Base-by-base conservation (phyloP, 2,797 vertebrate genomes). In the Gadopsis bispinosus region DNA sequence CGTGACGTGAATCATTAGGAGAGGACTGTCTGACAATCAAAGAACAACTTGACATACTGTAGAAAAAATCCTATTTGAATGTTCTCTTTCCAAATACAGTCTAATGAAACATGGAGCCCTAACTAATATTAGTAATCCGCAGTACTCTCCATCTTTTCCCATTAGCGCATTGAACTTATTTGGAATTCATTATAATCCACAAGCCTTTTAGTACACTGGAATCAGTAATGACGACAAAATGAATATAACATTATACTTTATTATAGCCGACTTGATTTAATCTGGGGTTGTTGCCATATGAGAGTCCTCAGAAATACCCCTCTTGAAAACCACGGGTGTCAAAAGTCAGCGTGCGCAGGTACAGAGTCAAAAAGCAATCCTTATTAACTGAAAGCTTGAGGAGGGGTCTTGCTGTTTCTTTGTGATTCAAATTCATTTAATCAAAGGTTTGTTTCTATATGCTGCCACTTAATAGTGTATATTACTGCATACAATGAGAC, bases 381-480 rank as follows among this genome's bases (percentile, higher is more conserved):
- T 90, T 91, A 91, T 91, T 93, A 95, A 90, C 90, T 90, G 91
- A 93, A 94, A 90, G 92, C 92, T 90, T 77, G 83, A 92, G 87
- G 92, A 94, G 92, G 91, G 84, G 90, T 93, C 95, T 93, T 90
- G 92, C 95, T 95, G 94, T 94, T 94, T 94, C 95, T 95, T 96
- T 96, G 95, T 95, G 90, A 96, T 95, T 95, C 93, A 95, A 94
- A 95, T 96, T 89, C 92, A 94, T 95, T 95, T 96, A 95, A 95
- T 96, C 94, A 96, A 94, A 95, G 95, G 95, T 95, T 95, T 95
- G 94, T 95, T 95, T 95, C 94, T 91, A 94, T 94, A 94, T 92
- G 86, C 91, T 83, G 90, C 87, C 94, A 95, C 94, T 95, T 96
- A 95, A 95, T 95, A 92, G 94, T 95, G 93, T 95, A 94, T 94